A percentile compares a stretch with the other conserved stretches of the same genome.
Evolutionary conservation across 2,113 vertebrate species (phyloP).

Genomic region (Empidonax traillii): DNA sequence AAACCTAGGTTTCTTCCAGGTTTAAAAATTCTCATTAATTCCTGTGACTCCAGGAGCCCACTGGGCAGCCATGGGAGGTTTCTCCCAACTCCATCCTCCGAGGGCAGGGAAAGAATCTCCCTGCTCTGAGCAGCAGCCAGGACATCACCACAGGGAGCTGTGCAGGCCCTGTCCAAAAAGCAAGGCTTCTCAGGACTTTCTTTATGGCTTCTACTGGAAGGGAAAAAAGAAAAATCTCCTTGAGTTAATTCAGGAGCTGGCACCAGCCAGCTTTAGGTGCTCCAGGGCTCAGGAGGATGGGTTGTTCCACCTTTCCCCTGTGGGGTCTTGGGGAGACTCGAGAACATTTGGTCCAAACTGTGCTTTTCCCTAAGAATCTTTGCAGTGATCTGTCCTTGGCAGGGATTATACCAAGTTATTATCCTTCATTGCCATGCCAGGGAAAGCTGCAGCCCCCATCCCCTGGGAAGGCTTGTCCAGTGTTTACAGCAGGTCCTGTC

Average conservation of each 20-base stretch:
- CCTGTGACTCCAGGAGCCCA: no score
- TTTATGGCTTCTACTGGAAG: background rate
- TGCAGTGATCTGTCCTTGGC: accelerated
- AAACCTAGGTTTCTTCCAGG: background rate
- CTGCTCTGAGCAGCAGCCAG: background rate
- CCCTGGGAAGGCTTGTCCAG: background rate
- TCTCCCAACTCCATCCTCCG: background rate
- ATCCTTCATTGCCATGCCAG: background rate
- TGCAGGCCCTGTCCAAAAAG: background rate
- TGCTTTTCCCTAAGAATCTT: background rate
- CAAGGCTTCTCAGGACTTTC: background rate
- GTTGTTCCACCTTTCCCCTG: background rate
- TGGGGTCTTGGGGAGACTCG: background rate
- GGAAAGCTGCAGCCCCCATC: background rate
- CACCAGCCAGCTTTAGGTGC: background rate
- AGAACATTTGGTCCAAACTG: background rate
- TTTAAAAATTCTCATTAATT: no score
- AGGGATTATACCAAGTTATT: background rate
- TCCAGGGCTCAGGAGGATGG: background rate
- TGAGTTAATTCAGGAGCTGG: background rate
- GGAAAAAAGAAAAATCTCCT: background rate
- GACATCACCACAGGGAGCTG: background rate
- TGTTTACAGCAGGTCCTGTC: background rate
- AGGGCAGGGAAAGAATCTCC: background rate
- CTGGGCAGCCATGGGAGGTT: background rate